A percentile compares a stretch with the other conserved stretches of the same genome.
These are phyloP conservation scores for Cercocebus atys DNA, from an alignment of 2,113 vertebrate genomes.

Conservation along the genomic window DNA sequence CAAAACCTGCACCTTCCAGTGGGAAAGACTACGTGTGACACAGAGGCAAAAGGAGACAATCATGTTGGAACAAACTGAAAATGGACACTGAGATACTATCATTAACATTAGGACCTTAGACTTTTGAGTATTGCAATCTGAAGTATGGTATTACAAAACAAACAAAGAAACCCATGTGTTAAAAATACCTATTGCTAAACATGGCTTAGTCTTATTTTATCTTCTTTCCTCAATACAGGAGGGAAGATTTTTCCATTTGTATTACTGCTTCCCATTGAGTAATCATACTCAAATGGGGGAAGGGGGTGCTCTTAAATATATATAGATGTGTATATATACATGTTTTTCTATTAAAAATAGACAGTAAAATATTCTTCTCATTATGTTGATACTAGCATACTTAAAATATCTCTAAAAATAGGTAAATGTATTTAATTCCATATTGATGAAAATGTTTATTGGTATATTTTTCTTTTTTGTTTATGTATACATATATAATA, in stretches of 20 bases:
- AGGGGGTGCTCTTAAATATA: conserved; percentile 16
- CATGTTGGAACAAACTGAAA: conserved; percentile 64
- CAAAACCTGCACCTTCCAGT: conserved; percentile 81
- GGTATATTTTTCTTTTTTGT: conserved; percentile 2
- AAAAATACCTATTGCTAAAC: conserved; percentile 76
- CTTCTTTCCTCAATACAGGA: conserved; percentile 2
- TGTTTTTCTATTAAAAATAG: conserved; percentile 72
- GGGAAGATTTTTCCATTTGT: background rate
- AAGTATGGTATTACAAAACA: conserved; percentile 58
- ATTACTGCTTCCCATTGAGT: conserved; percentile 40
- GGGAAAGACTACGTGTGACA: conserved; percentile 92
- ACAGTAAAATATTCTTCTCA: background rate
- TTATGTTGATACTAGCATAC: conserved; percentile 32
- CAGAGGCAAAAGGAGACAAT: conserved; percentile 16
- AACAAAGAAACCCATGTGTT: conserved; percentile 72
- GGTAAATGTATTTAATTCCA: conserved; percentile 36
- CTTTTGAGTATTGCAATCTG: conserved; percentile 66
- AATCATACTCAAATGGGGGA: background rate
- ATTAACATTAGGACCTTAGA: conserved; percentile 57
- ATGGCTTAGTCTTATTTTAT: conserved; percentile 23
- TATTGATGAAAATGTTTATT: conserved; percentile 37
- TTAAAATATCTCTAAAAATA: conserved; percentile 45
- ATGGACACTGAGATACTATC: conserved; percentile 74
- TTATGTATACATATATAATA: background rate
- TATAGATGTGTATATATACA: conserved; percentile 69